phyloP scores from a whole-genome alignment of 2,888 invertebrate species.

The Endomychus coccineus region DNA sequence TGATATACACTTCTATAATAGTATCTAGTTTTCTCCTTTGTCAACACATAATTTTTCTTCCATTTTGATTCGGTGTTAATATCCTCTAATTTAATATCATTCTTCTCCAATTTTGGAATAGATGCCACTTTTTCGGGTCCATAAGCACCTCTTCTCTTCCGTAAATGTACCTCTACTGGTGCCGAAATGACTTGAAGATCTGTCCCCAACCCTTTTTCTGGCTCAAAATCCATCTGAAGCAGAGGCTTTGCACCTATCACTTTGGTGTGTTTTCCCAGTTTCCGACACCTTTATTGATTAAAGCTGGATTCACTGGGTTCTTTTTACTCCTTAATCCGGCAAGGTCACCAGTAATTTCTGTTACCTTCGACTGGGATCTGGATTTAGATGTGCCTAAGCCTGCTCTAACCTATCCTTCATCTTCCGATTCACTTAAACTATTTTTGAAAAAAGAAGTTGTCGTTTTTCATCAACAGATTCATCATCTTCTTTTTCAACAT shows the following conservation, averaged over 20 bases:
- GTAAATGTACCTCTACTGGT: constrained; percentile 87
- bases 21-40: constrained; percentile 65
- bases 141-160: constrained; percentile 90
- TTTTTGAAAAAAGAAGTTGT: constrained; percentile 34
- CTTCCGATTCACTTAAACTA: constrained; percentile 47
- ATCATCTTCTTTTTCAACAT: constrained; percentile 37
- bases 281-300: constrained; percentile 61
- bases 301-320: constrained; percentile 36
- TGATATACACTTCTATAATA: constrained; percentile 84
- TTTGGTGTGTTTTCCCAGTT: constrained; percentile 91
- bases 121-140: constrained; percentile 73
- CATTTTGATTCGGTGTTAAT: constrained; percentile 60
- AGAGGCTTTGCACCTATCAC: constrained; percentile 94
- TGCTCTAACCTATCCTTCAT: constrained; percentile 31
- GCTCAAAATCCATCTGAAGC: constrained; percentile 93
- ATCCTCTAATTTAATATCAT: constrained; percentile 36
- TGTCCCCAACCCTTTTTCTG: constrained; percentile 94
- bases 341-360: constrained; percentile 49
- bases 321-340: constrained; percentile 50
- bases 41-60: constrained; percentile 55
- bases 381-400: constrained; percentile 31
- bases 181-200: constrained; percentile 91
- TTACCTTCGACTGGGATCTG: constrained; percentile 30
- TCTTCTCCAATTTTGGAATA: constrained; percentile 43
- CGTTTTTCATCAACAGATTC: constrained; percentile 33